Evolutionary conservation across 2,888 invertebrate genomes (phyloP).

Genomic region (Pelosia muscerda): DNA sequence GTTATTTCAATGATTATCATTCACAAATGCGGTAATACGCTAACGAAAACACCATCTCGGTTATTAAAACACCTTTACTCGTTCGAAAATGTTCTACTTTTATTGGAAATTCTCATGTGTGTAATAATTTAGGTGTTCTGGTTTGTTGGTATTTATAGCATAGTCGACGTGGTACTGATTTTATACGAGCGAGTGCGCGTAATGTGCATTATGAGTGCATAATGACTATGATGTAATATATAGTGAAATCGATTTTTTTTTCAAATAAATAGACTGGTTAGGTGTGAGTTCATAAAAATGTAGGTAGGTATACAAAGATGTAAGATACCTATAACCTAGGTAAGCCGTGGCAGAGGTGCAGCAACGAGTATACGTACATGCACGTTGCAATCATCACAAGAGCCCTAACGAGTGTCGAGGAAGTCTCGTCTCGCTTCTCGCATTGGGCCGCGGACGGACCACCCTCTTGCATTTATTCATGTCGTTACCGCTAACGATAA

Average conservation of each 20-base stretch:
- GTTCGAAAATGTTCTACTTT: slow-evolving; percentile 60
- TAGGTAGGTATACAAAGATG: slow-evolving; percentile 31
- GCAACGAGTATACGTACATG: slow-evolving; percentile 20
- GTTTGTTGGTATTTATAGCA: slow-evolving; percentile 75
- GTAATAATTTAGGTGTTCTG: slow-evolving; percentile 70
- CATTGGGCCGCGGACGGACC: slow-evolving; percentile 68
- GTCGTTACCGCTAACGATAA: slow-evolving; percentile 88
- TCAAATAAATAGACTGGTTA: background rate
- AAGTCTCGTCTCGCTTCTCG: slow-evolving; percentile 62
- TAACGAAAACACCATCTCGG: slow-evolving; percentile 33
- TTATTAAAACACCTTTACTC: slow-evolving; percentile 42
- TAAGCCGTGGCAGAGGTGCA: slow-evolving; percentile 21
- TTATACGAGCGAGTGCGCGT: slow-evolving; percentile 66
- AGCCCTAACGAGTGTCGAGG: slow-evolving; percentile 76
- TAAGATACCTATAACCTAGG: slow-evolving; percentile 36
- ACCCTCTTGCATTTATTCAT: slow-evolving; percentile 87
- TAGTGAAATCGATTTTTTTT: too few species aligned
- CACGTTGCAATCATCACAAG: slow-evolving; percentile 71
- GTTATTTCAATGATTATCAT: slow-evolving; percentile 51
- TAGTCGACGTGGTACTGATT: slow-evolving; percentile 71
- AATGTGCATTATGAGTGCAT: slow-evolving; percentile 62
- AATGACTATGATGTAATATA: slow-evolving; percentile 29
- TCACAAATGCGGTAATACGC: slow-evolving; percentile 38
- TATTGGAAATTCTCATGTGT: slow-evolving; percentile 68
- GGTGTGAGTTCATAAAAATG: too few species aligned